Evolutionary conservation across 2,888 invertebrate genomes (phyloP), one percentile per base, ranked within the genome.

Genomic region (Drosophila kanekoi): DNA sequence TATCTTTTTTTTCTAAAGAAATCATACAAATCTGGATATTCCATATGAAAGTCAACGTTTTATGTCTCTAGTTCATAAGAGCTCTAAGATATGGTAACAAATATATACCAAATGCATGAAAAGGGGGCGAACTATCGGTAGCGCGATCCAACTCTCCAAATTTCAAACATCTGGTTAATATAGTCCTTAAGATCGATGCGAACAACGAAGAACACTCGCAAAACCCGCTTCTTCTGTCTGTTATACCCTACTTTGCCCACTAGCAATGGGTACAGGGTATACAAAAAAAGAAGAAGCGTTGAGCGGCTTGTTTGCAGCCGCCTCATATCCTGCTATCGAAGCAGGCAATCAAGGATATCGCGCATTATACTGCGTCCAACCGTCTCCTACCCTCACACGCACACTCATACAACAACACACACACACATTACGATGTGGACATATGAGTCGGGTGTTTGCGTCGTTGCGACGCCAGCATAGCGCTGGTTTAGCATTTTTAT

Each of bases 401-500:
- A 40, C 51, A 32, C 35, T 11, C 16, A 8, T 32, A 9, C 32
- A 9, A 51, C 20, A 45, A 53, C 61, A 35, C 44, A 45, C 33
- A 28, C 56, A 33, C 18, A 47, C 54, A 40, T 33, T 53, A 33
- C 33, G 43, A 20, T 43, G 13, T 35, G 54, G 35, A 5, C 54
- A 45, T 45, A 51, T 58, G 67, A 57, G 68, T 18, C 41, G 68
- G 71, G 57, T 81, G 62, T 68, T 51, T 75, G 70, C 73, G 81
- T 69, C 80, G 67, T 47, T 57, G 71, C 28, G 83, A 77, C 83
- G 83, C 83, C 83, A 81, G 45, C 68, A 82, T 69, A 71, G 73
- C 82, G 88, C 88, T 87, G 82, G 69, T 58, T 88, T 84, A 86
- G 86, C 80, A 84, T 88, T 88, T 84, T 88, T 82, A 79, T 87